Percentiles rank a stretch among this genome's conserved stretches.
Conservation (phyloP, 2,888 invertebrate species). For the Norana najaformis region DNA sequence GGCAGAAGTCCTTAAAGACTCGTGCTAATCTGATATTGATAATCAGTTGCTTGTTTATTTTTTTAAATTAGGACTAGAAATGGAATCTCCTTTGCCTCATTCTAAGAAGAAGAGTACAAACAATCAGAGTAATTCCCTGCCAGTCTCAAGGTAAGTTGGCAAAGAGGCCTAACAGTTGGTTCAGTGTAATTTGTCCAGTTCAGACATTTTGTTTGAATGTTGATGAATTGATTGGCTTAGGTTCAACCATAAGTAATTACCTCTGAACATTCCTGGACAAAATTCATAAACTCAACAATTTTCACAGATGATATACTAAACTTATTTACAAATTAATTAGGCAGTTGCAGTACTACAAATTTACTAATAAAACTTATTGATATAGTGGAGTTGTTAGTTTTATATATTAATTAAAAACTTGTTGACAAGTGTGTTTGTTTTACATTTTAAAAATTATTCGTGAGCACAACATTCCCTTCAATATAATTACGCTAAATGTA, state of each 20-base stretch:
- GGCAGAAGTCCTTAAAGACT: neutral
- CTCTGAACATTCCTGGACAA: too few relatives aligned
- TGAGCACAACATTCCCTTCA: neutral
- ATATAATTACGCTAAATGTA: neutral
- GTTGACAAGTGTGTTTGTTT: neutral
- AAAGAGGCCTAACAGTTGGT: neutral
- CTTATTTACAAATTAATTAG: neutral
- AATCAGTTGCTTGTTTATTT: slow-evolving; percentile 1
- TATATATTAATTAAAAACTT: neutral
- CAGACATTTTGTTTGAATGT: neutral
- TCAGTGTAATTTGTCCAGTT: neutral
- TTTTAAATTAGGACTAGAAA: slow-evolving; percentile 23
- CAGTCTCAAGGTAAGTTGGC: neutral
- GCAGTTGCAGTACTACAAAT: neutral
- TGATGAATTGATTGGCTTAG: neutral
- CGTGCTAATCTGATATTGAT: neutral
- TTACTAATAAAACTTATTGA: too few relatives aligned
- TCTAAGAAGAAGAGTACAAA: slow-evolving; percentile 22
- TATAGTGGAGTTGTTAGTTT: neutral
- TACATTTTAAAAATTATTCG: neutral
- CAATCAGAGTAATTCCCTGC: slow-evolving; percentile 16
- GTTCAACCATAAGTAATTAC: neutral
- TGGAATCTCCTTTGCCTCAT: slow-evolving; percentile 24
- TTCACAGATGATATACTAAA: neutral
- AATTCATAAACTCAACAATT: neutral